Evolutionary conservation across 2,888 invertebrate genomes (phyloP).

Genomic region (Exocentrus adspersus): DNA sequence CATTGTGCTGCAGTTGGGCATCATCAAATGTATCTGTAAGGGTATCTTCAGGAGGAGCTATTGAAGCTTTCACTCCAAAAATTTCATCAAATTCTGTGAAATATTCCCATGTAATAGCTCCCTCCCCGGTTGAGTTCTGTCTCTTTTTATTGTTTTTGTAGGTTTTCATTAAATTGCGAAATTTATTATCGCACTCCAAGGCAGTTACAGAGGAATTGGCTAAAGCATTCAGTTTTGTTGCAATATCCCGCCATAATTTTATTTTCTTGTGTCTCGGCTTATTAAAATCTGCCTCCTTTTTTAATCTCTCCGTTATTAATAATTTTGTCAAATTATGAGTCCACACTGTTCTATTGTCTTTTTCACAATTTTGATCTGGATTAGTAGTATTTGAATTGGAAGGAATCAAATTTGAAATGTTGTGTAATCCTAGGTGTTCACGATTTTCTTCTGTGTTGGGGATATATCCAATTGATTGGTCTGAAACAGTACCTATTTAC

Average conservation of each 20-base stretch:
- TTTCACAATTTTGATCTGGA: too few species aligned
- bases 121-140: constrained; percentile 3
- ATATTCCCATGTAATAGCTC: constrained; percentile 4
- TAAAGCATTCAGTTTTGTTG: not conserved
- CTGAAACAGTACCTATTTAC: too few species aligned
- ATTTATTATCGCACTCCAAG: not conserved
- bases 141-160: constrained; percentile 5
- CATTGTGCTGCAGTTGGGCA: too few species aligned
- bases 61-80: constrained; percentile 1
- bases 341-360: not conserved
- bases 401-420: too few species aligned
- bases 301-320: not conserved
- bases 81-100: not conserved
- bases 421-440: not conserved
- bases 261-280: not conserved
- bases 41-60: not conserved
- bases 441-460: not conserved
- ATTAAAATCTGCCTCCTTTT: not conserved
- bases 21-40: not conserved
- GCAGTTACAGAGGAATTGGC: not conserved
- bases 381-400: too few species aligned
- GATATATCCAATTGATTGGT: too few species aligned
- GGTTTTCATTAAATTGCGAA: not conserved
- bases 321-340: not conserved
- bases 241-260: not conserved